Base-by-base conservation (phyloP, 2,888 invertebrate genomes). In the Congeria kusceri region DNA sequence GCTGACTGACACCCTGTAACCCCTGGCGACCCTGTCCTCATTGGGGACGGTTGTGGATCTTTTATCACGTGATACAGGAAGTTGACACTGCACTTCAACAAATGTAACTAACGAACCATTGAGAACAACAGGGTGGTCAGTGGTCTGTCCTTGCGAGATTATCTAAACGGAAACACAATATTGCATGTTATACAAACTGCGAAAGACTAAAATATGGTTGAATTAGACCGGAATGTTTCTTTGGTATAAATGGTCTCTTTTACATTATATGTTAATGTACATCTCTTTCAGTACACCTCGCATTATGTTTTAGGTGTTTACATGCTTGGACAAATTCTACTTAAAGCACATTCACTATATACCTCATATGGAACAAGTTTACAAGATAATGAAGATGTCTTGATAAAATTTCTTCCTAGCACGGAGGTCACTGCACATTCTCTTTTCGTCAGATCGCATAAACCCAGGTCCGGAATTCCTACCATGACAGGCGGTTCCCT, bases 401-500 rank as follows among this genome's bases (percentile, higher is more conserved):
- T 53, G 3, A 32, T 53, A 56, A 66, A 29, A 56, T 66, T 32
- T 32, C 56, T 32, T 18, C 66, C 66, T 32, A 66, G 32, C 20
- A 66, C 66, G 11, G 66, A 27, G 15, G 66, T 66, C 29, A 53
- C 20, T 32, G 13, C 56, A 56, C 66, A 66, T 18, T 20, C 23
- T 20, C 66, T 28, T 20, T 23, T 27, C 7, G 28, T 25, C 23
- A 66, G 0, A 32, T 66, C 66, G 53, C 66, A 66, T 28, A 23
- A n/a, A n/a, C 66, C 66, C 28, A 29, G 32, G 39, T 66, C 66
- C 13, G 66, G 66, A 15, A 66, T 66, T 66, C 66, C 66, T 9
- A 20, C 28, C 53, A 66, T 66, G 25, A 53, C 11, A 4, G 66
- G 66, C 29, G 66, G 56, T 9, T 53, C 29, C 25, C 13, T 29